These are phyloP conservation scores for Macroramphosus scolopax DNA, from an alignment of 2,797 vertebrate species.

Conservation along the genomic window DNA sequence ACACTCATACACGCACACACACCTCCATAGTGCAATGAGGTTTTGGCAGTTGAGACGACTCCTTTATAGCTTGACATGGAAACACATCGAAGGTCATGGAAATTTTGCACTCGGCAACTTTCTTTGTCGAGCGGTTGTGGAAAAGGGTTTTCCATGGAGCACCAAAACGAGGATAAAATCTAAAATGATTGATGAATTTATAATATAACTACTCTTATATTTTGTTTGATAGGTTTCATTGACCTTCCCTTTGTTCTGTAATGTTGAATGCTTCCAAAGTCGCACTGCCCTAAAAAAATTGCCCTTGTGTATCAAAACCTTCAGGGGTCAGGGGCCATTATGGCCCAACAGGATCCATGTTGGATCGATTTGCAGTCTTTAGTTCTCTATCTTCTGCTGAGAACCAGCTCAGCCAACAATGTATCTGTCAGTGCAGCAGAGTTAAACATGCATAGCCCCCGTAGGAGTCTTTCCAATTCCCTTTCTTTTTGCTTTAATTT, in stretches of 20 bases:
- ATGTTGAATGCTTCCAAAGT: conserved; percentile 46
- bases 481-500: too few relatives aligned
- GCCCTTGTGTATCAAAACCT: conserved; percentile 62
- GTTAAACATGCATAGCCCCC: conserved; percentile 78
- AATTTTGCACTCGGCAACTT: neutral
- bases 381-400: conserved; percentile 85
- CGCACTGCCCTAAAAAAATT: conserved; percentile 65
- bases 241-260: conserved; percentile 28
- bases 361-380: conserved; percentile 80
- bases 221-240: conserved; percentile 38
- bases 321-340: conserved; percentile 78
- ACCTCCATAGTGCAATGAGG: conserved; percentile 99
- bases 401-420: conserved; percentile 88
- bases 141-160: too few relatives aligned
- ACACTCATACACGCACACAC: conserved; percentile 61
- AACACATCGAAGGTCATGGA: conserved; percentile 48
- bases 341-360: conserved; percentile 89
- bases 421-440: conserved; percentile 76
- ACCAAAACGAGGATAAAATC: too few relatives aligned
- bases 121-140: conserved; percentile 6
- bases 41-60: conserved; percentile 86
- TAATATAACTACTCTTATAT: conserved; percentile 6
- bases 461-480: too few relatives aligned
- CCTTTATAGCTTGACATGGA: conserved; percentile 78
- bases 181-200: conserved; percentile 17